Conservation (phyloP, 1,140 invertebrate species). For the Sinella curviseta region DNA sequence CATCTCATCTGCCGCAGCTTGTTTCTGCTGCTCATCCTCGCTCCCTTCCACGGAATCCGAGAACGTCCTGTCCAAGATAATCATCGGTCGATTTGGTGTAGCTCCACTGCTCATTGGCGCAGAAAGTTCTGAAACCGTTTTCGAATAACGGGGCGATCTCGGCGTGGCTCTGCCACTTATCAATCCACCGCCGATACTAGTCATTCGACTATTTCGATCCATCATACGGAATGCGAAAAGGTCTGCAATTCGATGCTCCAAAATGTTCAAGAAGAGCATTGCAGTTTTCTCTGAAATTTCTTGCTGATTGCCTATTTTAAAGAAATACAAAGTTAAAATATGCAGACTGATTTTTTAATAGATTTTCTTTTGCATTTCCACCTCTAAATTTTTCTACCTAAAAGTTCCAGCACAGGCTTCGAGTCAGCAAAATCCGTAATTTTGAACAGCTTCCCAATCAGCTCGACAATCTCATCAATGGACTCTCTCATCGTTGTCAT, state of each 20-base stretch:
- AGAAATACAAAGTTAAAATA: neutral
- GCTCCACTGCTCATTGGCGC: neutral
- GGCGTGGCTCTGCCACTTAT: conserved; percentile 6
- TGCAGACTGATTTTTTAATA: neutral
- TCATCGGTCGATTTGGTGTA: conserved; percentile 20
- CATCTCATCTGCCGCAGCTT: conserved; percentile 30
- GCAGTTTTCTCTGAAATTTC: conserved; percentile 40
- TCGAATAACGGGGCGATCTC: conserved; percentile 32
- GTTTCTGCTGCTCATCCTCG: neutral
- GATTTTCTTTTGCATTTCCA: neutral
- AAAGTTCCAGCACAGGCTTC: conserved; percentile 39
- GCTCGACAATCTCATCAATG: conserved; percentile 40
- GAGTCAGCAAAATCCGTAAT: conserved; percentile 39
- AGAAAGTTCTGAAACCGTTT: conserved; percentile 32
- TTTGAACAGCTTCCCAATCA: conserved; percentile 42
- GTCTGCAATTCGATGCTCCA: conserved; percentile 42
- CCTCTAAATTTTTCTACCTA: conserved; percentile 23
- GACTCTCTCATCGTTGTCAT: conserved; percentile 21
- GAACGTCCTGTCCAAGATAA: conserved; percentile 27
- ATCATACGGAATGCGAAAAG: conserved; percentile 24
- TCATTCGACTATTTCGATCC: neutral
- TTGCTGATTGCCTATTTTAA: conserved; percentile 35
- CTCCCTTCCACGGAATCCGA: conserved; percentile 21
- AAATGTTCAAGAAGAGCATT: conserved; percentile 44
- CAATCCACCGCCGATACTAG: neutral